phyloP scores from a whole-genome alignment of 2,797 vertebrate genomes.

The Graptemys geographica region DNA sequence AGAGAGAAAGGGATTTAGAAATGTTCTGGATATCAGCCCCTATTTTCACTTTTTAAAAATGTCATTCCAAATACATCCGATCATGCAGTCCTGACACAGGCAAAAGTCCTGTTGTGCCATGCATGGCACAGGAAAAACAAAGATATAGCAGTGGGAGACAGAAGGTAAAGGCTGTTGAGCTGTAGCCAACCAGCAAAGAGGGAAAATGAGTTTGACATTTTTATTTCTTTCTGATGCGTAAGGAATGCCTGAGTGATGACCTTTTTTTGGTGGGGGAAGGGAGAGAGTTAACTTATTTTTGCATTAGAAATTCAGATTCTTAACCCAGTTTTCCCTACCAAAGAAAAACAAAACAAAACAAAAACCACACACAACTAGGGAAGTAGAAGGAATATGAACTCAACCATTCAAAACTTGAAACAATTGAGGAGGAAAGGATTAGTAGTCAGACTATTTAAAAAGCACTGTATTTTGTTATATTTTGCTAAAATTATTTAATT shows the following conservation, averaged over 20 bases:
- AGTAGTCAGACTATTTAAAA: background rate
- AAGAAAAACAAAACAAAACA: no score
- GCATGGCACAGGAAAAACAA: background rate
- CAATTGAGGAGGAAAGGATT: background rate
- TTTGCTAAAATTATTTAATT: background rate
- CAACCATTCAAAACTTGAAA: background rate
- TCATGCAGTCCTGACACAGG: background rate
- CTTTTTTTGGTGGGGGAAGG: background rate
- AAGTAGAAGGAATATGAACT: background rate
- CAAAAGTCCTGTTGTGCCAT: background rate
- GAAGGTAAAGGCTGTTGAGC: background rate
- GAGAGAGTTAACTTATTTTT: background rate
- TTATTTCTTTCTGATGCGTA: background rate
- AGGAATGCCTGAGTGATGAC: background rate
- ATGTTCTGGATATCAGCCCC: background rate
- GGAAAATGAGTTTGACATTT: background rate
- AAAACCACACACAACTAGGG: background rate
- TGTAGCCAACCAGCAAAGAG: background rate
- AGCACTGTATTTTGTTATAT: background rate
- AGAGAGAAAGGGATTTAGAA: background rate
- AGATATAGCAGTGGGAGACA: background rate
- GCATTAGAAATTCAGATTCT: background rate
- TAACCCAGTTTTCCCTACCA: background rate
- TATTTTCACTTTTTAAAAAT: background rate
- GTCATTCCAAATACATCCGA: background rate